Base-by-base conservation (phyloP, 2,113 vertebrate genomes). In the Chaetodon auriga region DNA sequence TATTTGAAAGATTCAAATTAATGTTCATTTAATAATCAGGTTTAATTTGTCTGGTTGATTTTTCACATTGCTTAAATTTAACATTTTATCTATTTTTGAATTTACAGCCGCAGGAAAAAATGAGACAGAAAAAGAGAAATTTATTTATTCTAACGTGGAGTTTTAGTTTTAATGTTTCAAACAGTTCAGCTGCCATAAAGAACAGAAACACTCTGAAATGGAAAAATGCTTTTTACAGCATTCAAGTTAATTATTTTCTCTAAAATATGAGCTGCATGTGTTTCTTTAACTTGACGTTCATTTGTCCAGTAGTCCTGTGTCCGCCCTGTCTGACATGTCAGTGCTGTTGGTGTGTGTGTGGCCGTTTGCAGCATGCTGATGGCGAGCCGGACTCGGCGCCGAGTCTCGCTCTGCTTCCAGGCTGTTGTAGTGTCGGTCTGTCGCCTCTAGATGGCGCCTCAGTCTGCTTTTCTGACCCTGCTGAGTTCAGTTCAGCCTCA, bases 371-470 rank as follows among this genome's bases (percentile, higher is more conserved):
- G 8, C 9, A 60, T 23, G 23, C 7, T 9, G 43, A 60, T 21
- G 36, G 3, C 5, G 6, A 41, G 49, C 19, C n/a, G 65, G 35
- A 38, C 68, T 10, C 9, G n/a, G 5, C 14, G 16, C n/a, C 9
- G 13, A 21, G 60, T 25, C 65, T 10, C 19, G 25, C 64, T 16
- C 16, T 4, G 2, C 65, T 4, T 12, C 1, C 11, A 54, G 3
- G 14, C n/a, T 7, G 41, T 15, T 79, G 89, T 16, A 88, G 85
- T 80, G 68, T 7, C 14, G 0, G 16, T 1, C 2, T 0, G 0
- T 8, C 0, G 12, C 3, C 90, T 89, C 84, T 82, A 89, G 90
- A 78, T 89, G 90, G 88, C 53, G 88, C 84, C 87, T 87, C 84
- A 85, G 86, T 70, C 82, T 85, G 38, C 62, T 38, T 78, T 85